phyloP scores from a whole-genome alignment of 2,113 vertebrate genomes.

The Amphiprion percula region DNA sequence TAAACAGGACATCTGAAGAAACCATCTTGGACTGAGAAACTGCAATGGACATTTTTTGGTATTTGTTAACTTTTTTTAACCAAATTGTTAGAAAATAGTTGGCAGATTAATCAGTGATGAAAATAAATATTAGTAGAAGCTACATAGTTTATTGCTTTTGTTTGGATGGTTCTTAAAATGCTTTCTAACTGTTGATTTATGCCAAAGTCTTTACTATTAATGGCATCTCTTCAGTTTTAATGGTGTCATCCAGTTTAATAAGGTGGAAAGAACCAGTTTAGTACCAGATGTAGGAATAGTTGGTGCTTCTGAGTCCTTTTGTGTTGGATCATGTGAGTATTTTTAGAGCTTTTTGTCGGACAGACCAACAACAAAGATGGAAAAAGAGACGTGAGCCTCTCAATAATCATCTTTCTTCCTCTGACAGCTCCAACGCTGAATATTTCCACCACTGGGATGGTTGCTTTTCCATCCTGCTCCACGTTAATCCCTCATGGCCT shows the following conservation, averaged over 20 bases:
- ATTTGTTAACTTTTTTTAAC: too few relatives aligned
- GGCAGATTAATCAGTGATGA: too few relatives aligned
- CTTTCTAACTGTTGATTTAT: too few relatives aligned
- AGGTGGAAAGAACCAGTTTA: not conserved
- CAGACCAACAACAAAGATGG: conserved; percentile 10
- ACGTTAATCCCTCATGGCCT: conserved; percentile 40
- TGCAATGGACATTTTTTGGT: too few relatives aligned
- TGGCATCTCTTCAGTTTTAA: too few relatives aligned
- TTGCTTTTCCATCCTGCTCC: conserved; percentile 33
- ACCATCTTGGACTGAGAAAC: too few relatives aligned
- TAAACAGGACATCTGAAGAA: too few relatives aligned
- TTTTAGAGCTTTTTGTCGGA: conserved; percentile 1
- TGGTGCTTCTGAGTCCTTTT: not conserved
- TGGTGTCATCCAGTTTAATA: not conserved
- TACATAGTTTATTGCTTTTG: too few relatives aligned
- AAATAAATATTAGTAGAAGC: too few relatives aligned
- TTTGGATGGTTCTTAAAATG: too few relatives aligned
- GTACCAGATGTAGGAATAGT: not conserved
- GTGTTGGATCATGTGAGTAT: conserved; percentile 3
- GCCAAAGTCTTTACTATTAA: too few relatives aligned
- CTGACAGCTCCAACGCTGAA: conserved; percentile 24
- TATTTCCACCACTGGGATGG: conserved; percentile 30
- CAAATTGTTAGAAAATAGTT: too few relatives aligned
- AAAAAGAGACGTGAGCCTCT: conserved; percentile 23
- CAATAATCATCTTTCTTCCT: conserved; percentile 21